Evolutionary conservation across 2,113 vertebrate genomes (phyloP), one percentile per base, ranked within the genome.

Genomic region (Psittacula cyanocephala): DNA sequence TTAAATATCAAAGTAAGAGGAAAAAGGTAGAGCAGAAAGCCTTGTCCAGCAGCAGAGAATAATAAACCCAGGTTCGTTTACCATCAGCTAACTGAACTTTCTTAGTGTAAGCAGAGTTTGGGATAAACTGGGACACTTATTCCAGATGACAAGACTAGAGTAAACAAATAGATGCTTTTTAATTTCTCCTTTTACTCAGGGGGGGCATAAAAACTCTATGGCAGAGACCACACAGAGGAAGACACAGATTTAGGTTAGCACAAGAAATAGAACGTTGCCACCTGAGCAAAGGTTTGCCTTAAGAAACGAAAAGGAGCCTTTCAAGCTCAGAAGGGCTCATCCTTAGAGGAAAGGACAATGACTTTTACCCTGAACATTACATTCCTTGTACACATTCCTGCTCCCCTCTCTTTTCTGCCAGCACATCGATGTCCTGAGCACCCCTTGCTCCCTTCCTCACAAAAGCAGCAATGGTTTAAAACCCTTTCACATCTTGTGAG

Each of bases 111-210:
- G 72, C 67, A 69, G 28, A 67, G 79, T 76, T 93, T 63, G 87
- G 82, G 67, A 97, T 95, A 95, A 91, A 96, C 69, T 85, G 74
- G 91, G 64, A 95, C 82, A 81, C 94, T 96, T 95, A 97, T 95
- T 95, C 95, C 92, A 94, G 83, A 89, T 95, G 90, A 97, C 81
- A 86, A 88, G 81, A 89, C 55, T 62, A 96, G 59, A 89, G 63
- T 85, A 97, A 97, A 97, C 94, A 93, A 96, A 81, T 77, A 95
- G 63, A 77, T 77, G 53, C 49, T 89, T 94, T 96, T 86, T 95
- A 92, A 92, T 96, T 91, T 86, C 79, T 69, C 63, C 31, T 89
- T 92, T 82, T 92, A 84, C 74, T 93, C 79, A 57, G 46, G 6
- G 19, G 19, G 63, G 39, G 23, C 49, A 77, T 89, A 88, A 82